Evolutionary conservation across 2,113 vertebrate species (phyloP).

Genomic region (Xerus inauris): DNA sequence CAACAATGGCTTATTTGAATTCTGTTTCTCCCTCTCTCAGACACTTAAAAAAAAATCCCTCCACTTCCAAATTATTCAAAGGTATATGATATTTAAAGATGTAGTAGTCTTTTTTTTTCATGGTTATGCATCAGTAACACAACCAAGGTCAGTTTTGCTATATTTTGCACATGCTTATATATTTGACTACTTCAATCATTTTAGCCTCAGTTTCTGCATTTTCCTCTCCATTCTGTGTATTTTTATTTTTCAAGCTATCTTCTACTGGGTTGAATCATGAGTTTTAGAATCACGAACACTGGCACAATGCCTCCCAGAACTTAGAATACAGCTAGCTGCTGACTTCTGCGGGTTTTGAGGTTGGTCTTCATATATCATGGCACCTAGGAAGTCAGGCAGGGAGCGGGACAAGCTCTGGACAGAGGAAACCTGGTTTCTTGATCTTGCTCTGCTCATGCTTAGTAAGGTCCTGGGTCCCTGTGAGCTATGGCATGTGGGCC

Average conservation of each 20-base stretch:
- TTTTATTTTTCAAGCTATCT: conserved; percentile 21
- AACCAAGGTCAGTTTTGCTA: conserved; percentile 45
- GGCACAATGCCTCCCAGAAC: neutral
- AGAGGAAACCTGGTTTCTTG: rapidly evolving
- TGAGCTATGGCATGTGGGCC: neutral
- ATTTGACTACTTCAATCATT: neutral
- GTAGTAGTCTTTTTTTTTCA: neutral
- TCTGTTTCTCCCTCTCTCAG: conserved; percentile 50
- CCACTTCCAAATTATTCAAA: neutral
- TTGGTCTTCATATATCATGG: neutral
- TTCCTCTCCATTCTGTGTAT: neutral
- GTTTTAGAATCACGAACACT: neutral
- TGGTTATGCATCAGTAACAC: neutral
- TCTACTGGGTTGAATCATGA: neutral
- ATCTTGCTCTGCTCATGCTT: neutral
- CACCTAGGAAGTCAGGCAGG: neutral
- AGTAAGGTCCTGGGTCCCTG: neutral
- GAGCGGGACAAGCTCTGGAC: rapidly evolving
- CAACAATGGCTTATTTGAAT: conserved; percentile 47
- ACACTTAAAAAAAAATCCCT: neutral
- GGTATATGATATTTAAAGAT: conserved; percentile 42
- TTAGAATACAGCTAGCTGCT: neutral
- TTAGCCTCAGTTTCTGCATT: neutral
- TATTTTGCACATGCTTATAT: neutral
- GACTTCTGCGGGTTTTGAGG: neutral